Base-by-base conservation (phyloP, 2,888 invertebrate species). In the Hydriomena furcata region DNA sequence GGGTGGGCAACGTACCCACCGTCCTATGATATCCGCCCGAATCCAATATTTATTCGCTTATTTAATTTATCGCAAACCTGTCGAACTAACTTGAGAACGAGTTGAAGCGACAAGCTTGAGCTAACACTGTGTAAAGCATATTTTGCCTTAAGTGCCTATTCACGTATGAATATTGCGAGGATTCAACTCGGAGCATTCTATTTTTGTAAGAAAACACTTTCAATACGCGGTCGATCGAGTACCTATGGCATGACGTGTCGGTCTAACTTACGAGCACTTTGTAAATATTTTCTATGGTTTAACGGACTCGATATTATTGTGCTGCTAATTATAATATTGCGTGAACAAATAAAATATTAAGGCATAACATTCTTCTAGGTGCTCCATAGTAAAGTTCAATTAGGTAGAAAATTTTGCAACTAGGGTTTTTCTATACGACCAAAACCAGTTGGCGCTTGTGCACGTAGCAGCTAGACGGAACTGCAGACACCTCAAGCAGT, bases 1-100 rank as follows among this genome's bases (percentile, higher is more conserved):
- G 72, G 72, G 71, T 67, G 73, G 66, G 63, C 65, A 65, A 58
- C 58, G 70, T 68, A 67, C 68, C 69, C 4, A 65, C 68, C 68
- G 64, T 63, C 64, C 65, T 64, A 66, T 71, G 73, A 77, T 73
- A 73, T 79, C 71, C 77, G 71, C 66, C 60, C 60, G 47, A 71
- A 73, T 73, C 67, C 68, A 65, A 74, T 73, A 68, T 72, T 69
- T 63, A 68, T 63, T 68, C 63, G 51, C 51, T 72, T 67, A 67
- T 71, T 68, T 67, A 63, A 68, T 73, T 73, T 73, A 65, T 60
- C 46, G 46, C 35, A 52, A 55, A 58, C 34, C 51, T 52, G 60
- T 58, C 45, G 28, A 58, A 59, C 25, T 60, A 48, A 24, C 45
- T 40, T 24, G 51, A 49, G 44, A 23, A 20, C 23, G 10, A 35